phyloP scores from a whole-genome alignment of 2,888 invertebrate genomes.

The Escarpia spicata region DNA sequence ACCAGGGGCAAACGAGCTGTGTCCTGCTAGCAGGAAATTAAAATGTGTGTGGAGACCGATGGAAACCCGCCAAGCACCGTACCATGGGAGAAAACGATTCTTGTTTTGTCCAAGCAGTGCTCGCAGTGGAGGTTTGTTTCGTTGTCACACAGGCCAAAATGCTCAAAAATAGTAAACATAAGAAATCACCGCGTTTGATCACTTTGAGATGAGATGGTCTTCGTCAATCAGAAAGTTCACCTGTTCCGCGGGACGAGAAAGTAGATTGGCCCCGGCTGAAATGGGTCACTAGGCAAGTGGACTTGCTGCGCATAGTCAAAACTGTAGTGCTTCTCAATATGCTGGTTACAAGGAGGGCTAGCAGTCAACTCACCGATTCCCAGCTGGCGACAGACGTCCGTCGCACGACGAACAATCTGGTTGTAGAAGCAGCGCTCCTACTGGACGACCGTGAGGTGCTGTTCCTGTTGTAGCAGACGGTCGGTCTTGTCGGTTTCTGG shows the following conservation, averaged over 20 bases:
- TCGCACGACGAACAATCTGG: neutral
- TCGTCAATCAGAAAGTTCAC: too few species aligned
- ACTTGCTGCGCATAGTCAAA: too few species aligned
- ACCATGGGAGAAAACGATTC: conserved; percentile 40
- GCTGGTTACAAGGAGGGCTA: conserved; percentile 8
- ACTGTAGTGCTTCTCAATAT: conserved; percentile 28
- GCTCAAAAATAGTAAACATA: conserved; percentile 37
- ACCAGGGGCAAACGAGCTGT: too few species aligned
- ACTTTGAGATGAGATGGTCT: too few species aligned
- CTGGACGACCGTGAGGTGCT: conserved; percentile 21
- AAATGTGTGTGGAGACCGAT: neutral
- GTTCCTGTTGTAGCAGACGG: neutral
- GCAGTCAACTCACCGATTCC: neutral
- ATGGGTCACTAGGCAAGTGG: too few species aligned
- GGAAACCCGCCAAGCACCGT: conserved; percentile 36
- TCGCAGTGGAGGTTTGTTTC: conserved; percentile 31
- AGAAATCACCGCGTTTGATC: too few species aligned
- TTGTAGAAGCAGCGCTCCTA: conserved; percentile 18
- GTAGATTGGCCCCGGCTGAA: too few species aligned
- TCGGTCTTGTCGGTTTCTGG: neutral
- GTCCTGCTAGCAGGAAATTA: too few species aligned
- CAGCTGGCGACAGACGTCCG: neutral
- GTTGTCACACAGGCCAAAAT: conserved; percentile 25
- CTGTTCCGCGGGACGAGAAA: too few species aligned
- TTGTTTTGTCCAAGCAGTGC: conserved; percentile 46